Base-by-base conservation (phyloP, 30 jellyfish, hydroid and myxozoan species). In the Aurelia aurita region DNA sequence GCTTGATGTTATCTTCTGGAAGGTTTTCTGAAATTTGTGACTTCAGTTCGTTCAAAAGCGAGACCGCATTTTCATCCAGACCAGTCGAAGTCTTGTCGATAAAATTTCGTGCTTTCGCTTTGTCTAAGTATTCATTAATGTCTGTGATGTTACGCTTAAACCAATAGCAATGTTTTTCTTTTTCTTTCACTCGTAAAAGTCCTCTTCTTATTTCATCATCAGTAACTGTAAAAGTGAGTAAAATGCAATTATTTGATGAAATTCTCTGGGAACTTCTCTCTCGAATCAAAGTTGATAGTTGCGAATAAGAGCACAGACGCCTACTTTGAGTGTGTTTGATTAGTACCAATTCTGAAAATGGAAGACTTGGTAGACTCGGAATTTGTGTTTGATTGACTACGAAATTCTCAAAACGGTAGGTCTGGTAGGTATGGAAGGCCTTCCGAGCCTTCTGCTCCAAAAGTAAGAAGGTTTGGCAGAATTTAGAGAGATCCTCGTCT, bases 191-290 rank as follows among this genome's bases (percentile, higher is more conserved):
- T 9, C 86, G 66, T n/a, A 91, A 51, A 5, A 91, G 73, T 28
- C 96, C 98, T 57, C 96, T 69, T 20, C 77, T 53, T 47, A 91
- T 91, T 51, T 91, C 98, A 49, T 91, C 96, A 28, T 91, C 98
- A 19, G 98, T 91, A 14, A 91, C 98, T 91, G 61, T 26, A 55
- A 61, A 57, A 66, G 9, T 39, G 9, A 39, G 15, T 0, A 39
- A 39, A 39, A 39, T 5, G 51, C 51, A 39, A 39, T 2, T 39
- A 39, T 2, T 39, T 39, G 14, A 39, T 39, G 1, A 2, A 39
- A 66, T 53, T 39, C 57, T 64, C 3, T 28, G 51, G 51, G 80
- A 83, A 91, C 61, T 35, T 2, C 51, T 39, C 51, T 39, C 51
- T 39, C 51, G 9, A 39, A 39, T 39, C 51, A 39, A 7, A 39